Conservation (phyloP, 2,797 vertebrate species). For the Acanthiza pusilla region DNA sequence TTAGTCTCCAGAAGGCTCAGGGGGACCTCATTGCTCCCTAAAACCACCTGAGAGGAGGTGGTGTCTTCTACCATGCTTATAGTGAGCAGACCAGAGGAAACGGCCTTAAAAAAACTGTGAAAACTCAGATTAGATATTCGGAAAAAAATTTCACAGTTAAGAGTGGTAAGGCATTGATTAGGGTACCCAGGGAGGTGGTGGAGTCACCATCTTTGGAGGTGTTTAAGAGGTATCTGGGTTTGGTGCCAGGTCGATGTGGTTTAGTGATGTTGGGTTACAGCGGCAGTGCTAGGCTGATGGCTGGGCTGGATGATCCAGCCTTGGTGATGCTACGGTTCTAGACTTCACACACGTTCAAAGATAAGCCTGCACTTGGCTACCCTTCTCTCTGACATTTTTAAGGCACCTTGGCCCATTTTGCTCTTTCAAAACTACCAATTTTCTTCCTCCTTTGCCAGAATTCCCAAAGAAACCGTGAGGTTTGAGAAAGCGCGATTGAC, state of each 20-base stretch:
- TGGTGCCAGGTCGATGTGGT: neutral
- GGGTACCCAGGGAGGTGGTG: neutral
- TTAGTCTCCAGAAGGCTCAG: neutral
- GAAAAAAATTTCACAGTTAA: neutral
- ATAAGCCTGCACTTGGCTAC: neutral
- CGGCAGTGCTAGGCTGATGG: neutral
- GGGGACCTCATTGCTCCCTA: neutral
- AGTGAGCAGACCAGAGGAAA: neutral
- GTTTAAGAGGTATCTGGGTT: neutral
- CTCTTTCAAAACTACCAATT: neutral
- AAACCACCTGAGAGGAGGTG: neutral
- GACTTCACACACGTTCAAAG: accelerated
- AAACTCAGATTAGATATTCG: neutral
- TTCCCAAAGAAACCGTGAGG: neutral
- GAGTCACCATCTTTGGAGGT: too few relatives aligned
- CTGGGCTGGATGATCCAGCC: too few relatives aligned
- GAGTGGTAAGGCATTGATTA: neutral
- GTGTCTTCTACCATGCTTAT: neutral
- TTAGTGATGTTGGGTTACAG: neutral
- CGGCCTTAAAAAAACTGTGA: neutral
- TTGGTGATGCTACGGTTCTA: neutral
- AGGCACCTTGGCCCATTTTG: accelerated
- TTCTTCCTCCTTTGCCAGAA: neutral
- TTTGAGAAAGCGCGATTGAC: neutral
- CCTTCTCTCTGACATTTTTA: neutral